Evolutionary conservation across 2,797 vertebrate species (phyloP).

Genomic region (Poeciliopsis gracilis): DNA sequence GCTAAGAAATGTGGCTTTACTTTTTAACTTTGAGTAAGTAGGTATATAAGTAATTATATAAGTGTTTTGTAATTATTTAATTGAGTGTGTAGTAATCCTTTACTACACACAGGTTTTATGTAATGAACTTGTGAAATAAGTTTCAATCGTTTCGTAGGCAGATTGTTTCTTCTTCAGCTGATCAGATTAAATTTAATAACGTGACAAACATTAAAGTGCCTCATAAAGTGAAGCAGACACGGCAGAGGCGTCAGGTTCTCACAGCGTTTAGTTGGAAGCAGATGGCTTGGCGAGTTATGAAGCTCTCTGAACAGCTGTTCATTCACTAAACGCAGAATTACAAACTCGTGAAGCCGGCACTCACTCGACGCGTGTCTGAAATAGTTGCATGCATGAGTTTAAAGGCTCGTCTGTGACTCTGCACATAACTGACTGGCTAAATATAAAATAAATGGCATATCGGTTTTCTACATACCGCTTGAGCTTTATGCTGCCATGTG

Average conservation of each 20-base stretch:
- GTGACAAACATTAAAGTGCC: not conserved
- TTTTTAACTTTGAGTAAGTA: no score
- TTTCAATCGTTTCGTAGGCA: not conserved
- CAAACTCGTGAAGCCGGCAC: constrained; percentile 40
- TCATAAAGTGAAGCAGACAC: not conserved
- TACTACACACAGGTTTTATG: no score
- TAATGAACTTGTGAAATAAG: not conserved
- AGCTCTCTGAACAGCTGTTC: constrained; percentile 60
- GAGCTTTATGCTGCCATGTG: constrained; percentile 22
- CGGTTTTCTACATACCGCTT: constrained; percentile 11
- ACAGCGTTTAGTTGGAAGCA: not conserved
- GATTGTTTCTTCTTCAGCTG: not conserved
- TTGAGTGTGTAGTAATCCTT: no score
- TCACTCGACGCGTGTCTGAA: constrained; percentile 48
- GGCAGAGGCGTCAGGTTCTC: not conserved
- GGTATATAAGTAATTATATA: no score
- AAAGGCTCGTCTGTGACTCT: constrained; percentile 39
- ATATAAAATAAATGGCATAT: constrained; percentile 58
- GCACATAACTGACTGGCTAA: constrained; percentile 50
- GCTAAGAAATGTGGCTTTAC: no score
- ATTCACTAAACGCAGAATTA: constrained; percentile 30
- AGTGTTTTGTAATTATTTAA: no score
- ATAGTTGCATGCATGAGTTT: constrained; percentile 42
- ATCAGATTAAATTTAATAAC: not conserved
- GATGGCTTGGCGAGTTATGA: constrained; percentile 3